phyloP scores from a whole-genome alignment of 2,888 invertebrate genomes.

The Cancer borealis region DNA sequence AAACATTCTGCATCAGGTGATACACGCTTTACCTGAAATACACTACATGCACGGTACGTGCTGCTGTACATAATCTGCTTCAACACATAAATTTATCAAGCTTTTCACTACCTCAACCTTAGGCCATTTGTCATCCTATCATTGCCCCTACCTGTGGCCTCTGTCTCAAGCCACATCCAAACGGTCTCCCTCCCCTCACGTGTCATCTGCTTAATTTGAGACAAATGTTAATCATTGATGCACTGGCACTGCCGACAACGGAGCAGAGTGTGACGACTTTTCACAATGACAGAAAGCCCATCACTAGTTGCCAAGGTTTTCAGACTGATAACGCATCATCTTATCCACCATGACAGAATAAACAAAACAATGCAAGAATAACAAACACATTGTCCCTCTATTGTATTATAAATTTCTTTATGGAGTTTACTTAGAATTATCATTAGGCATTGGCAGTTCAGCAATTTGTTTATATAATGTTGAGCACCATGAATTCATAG shows the following conservation, averaged over 20 bases:
- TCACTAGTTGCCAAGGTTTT: neutral
- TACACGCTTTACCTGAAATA: neutral
- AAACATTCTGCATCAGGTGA: neutral
- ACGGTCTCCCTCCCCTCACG: neutral
- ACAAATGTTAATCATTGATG: neutral
- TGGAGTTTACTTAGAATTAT: neutral
- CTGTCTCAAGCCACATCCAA: slow-evolving; percentile 2
- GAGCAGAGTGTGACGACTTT: neutral
- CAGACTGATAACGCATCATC: neutral
- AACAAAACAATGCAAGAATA: neutral
- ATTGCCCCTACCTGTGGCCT: neutral
- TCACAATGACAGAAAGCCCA: neutral
- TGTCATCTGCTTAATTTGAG: slow-evolving; percentile 15
- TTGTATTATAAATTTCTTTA: neutral
- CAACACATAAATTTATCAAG: neutral
- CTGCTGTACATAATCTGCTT: slow-evolving; percentile 35
- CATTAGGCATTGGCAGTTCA: neutral
- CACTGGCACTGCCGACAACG: neutral
- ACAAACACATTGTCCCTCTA: neutral
- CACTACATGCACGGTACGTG: neutral
- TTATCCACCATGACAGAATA: neutral
- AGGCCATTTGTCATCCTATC: neutral
- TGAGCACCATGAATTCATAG: neutral
- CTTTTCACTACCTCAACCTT: slow-evolving; percentile 41
- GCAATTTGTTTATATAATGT: neutral